A percentile compares a stretch with the other conserved stretches of the same genome.
Evolutionary conservation across 2,113 vertebrate genomes (phyloP).

Genomic region (Cyprinodon variegatus): DNA sequence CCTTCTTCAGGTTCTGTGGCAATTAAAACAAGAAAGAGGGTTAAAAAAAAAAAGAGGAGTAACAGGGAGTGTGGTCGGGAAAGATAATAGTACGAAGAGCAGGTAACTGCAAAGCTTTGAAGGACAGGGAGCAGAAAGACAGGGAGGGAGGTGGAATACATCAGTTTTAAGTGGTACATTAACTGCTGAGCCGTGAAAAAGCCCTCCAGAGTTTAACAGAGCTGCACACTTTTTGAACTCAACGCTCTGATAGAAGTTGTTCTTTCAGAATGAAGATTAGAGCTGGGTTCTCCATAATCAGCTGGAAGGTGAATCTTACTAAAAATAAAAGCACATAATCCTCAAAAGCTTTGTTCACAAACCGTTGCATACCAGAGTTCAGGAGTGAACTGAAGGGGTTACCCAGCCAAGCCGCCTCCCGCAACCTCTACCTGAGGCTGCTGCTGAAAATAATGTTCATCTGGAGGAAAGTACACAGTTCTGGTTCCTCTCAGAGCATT

Average conservation of each 20-base stretch:
- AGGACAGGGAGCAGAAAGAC: conserved; percentile 43
- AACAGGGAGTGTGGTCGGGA: conserved; percentile 22
- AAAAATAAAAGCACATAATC: conserved; percentile 8
- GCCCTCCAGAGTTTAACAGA: conserved; percentile 44
- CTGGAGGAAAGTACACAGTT: conserved; percentile 3
- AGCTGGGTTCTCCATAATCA: conserved; percentile 22
- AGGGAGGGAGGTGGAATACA: conserved; percentile 56
- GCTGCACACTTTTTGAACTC: conserved; percentile 36
- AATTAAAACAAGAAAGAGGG: conserved; percentile 36
- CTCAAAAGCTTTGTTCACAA: conserved; percentile 1
- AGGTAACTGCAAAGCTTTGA: conserved; percentile 51
- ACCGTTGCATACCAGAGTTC: conserved; percentile 1
- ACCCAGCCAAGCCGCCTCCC: conserved; percentile 5
- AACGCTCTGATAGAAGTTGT: conserved; percentile 27
- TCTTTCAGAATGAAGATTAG: conserved; percentile 15
- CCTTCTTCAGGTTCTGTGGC: conserved; percentile 61
- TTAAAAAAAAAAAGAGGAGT: conserved; percentile 18
- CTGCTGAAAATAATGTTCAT: conserved; percentile 43
- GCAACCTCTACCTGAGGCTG: conserved; percentile 28
- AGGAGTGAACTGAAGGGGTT: conserved; percentile 24
- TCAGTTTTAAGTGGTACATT: conserved; percentile 56
- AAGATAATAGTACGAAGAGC: conserved; percentile 40
- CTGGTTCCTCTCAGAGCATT: conserved; percentile 33
- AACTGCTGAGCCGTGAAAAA: conserved; percentile 61
- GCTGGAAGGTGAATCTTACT: conserved; percentile 21